These are phyloP conservation scores for Emys orbicularis DNA, from an alignment of 2,797 vertebrate species.

Conservation along the genomic window DNA sequence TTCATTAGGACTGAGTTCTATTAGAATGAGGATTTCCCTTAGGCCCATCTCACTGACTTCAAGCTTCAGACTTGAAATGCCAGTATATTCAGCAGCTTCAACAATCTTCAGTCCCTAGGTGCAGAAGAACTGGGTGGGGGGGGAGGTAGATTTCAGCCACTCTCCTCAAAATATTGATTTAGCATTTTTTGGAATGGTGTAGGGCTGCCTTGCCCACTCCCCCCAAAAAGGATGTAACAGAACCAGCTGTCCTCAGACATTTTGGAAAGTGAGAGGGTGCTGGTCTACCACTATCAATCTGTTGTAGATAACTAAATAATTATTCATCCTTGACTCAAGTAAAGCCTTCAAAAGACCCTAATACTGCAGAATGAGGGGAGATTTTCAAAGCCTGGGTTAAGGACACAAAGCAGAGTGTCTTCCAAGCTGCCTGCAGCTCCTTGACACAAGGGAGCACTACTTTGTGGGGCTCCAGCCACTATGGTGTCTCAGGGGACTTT, in stretches of 20 bases:
- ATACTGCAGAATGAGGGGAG: not conserved
- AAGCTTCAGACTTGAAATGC: no score
- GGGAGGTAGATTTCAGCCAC: no score
- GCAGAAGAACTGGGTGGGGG: no score
- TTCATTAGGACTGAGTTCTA: not conserved
- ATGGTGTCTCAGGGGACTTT: not conserved
- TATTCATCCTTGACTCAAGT: not conserved
- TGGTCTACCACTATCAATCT: not conserved
- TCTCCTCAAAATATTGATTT: no score
- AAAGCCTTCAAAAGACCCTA: not conserved
- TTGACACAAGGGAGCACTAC: not conserved
- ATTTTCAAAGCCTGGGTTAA: not conserved
- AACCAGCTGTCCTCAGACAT: not conserved
- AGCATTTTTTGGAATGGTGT: not conserved
- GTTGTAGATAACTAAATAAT: not conserved
- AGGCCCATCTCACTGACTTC: no score
- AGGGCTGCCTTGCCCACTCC: not conserved
- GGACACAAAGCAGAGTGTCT: not conserved
- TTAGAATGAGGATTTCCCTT: no score
- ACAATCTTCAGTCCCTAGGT: no score
- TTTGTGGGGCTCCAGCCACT: not conserved
- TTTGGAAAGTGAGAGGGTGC: not conserved
- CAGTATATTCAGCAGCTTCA: no score
- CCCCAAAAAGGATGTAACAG: not conserved
- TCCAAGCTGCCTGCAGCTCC: not conserved